Conservation (phyloP, 2,888 invertebrate genomes). For the Athrips mouffetella region DNA sequence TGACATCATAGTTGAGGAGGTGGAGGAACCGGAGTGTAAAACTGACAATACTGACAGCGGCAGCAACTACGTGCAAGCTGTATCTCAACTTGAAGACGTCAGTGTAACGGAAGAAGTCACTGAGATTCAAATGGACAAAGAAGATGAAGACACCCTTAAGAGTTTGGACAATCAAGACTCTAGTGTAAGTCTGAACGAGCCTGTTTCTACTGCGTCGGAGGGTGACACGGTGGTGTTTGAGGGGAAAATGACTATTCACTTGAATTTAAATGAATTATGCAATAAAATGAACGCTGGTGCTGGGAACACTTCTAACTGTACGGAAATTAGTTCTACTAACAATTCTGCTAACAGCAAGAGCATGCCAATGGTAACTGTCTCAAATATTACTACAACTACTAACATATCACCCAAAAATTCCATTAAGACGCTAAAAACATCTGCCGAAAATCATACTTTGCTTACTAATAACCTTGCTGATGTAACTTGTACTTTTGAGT, state of each 20-base stretch:
- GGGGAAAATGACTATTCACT: conserved; percentile 76
- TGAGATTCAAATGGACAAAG: conserved; percentile 73
- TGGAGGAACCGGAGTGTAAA: conserved; percentile 60
- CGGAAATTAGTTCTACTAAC: conserved; percentile 46
- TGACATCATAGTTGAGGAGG: conserved; percentile 69
- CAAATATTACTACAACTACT: conserved; percentile 76
- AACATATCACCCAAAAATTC: conserved; percentile 74
- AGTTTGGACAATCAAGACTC: conserved; percentile 76
- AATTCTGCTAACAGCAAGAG: conserved; percentile 63
- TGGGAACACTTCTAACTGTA: conserved; percentile 56
- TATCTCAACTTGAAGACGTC: conserved; percentile 65
- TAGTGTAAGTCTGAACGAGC: conserved; percentile 77
- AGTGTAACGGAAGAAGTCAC: conserved; percentile 67
- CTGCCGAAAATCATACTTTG: conserved; percentile 42
- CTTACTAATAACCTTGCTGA: conserved; percentile 50
- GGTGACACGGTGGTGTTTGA: conserved; percentile 74
- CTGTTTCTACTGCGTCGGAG: conserved; percentile 65
- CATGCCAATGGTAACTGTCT: conserved; percentile 78
- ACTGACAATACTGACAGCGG: conserved; percentile 61
- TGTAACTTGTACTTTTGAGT: conserved; percentile 48
- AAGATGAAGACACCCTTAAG: conserved; percentile 73
- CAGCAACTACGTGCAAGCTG: conserved; percentile 67
- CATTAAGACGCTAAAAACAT: conserved; percentile 66
- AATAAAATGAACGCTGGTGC: conserved; percentile 68
- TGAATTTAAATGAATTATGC: conserved; percentile 74